These are phyloP conservation scores for Anthopleura xanthogrammica DNA, from an alignment of 92 coral and sea anemone genomes.

Conservation along the genomic window DNA sequence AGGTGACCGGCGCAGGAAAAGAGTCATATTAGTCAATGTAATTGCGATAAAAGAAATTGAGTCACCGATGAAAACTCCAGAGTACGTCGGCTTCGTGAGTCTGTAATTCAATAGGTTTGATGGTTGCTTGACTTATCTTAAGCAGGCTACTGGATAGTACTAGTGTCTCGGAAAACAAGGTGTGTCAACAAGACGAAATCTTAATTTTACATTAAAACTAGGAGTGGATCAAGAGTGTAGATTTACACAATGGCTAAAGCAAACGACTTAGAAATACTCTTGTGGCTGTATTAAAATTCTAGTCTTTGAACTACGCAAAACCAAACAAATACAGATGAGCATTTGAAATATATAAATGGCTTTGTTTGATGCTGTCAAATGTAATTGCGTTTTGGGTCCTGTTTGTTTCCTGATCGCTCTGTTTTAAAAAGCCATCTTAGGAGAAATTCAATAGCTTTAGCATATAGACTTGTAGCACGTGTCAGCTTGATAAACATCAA, in stretches of 20 bases:
- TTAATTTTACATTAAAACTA: conserved; percentile 57
- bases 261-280: conserved; percentile 69
- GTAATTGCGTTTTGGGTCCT: conserved; percentile 55
- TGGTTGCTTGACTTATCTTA: conserved; percentile 17
- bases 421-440: conserved; percentile 65
- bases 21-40: conserved; percentile 7
- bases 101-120: conserved; percentile 36
- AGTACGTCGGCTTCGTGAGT: conserved; percentile 21
- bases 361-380: conserved; percentile 56
- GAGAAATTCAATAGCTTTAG: conserved; percentile 71
- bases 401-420: conserved; percentile 67
- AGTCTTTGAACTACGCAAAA: conserved; percentile 53
- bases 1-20: conserved; percentile 13
- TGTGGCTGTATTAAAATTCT: conserved; percentile 66
- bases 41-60: conserved; percentile 15
- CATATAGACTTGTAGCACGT: conserved; percentile 79
- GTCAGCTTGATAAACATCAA: conserved; percentile 85
- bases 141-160: conserved; percentile 23
- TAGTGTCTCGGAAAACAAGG: conserved; percentile 54
- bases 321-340: conserved; percentile 60
- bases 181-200: conserved; percentile 43
- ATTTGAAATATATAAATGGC: conserved; percentile 47
- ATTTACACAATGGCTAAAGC: conserved; percentile 67
- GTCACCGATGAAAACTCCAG: conserved; percentile 19
- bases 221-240: conserved; percentile 36